These are phyloP conservation scores for Cerastoderma edule DNA, from an alignment of 2,888 invertebrate species.

Conservation along the genomic window DNA sequence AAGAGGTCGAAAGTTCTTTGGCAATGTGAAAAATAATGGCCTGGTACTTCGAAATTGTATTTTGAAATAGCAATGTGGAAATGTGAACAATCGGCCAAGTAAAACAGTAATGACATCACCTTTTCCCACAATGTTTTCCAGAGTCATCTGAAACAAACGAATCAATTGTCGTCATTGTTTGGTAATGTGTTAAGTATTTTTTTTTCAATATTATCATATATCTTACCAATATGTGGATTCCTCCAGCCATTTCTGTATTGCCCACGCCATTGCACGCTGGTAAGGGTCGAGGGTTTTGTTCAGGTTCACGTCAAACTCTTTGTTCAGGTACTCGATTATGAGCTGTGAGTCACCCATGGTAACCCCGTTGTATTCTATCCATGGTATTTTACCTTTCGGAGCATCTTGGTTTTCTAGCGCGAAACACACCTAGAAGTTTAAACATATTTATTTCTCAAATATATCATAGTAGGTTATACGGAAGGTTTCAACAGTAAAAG, in stretches of 20 bases:
- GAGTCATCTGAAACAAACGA: too few species aligned
- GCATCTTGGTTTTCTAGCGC: background rate
- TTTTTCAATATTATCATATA: background rate
- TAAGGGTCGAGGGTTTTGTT: constrained; percentile 64
- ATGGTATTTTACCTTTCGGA: constrained; percentile 57
- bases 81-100: too few species aligned
- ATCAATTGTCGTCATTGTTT: too few species aligned
- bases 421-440: constrained; percentile 4
- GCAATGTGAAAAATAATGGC: too few species aligned
- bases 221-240: constrained; percentile 56
- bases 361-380: constrained; percentile 81
- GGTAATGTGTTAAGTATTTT: background rate
- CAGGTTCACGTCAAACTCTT: constrained; percentile 74
- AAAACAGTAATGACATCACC: too few species aligned
- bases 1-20: too few species aligned
- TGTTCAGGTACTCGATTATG: constrained; percentile 77
- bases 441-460: too few species aligned
- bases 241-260: constrained; percentile 59
- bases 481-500: too few species aligned
- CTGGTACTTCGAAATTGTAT: too few species aligned
- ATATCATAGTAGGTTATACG: too few species aligned
- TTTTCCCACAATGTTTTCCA: constrained; percentile 3
- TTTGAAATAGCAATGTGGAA: too few species aligned
- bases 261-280: constrained; percentile 69
- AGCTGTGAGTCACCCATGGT: constrained; percentile 79